Conservation (phyloP, 1,140 invertebrate species). For the Papilio helenus region DNA sequence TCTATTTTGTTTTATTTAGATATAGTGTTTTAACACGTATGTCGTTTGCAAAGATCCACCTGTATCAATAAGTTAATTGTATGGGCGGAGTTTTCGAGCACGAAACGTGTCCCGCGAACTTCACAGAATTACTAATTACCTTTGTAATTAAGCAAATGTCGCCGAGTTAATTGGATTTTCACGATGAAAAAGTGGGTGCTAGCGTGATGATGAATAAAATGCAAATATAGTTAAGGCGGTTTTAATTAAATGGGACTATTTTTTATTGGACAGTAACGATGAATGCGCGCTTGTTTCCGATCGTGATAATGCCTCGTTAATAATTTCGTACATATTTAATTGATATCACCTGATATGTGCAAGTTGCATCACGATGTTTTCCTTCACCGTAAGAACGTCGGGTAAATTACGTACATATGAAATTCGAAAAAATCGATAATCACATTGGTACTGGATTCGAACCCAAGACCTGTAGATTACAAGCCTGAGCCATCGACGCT, state of each 20-base stretch:
- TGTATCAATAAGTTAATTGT: conserved; percentile 40
- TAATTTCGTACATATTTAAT: conserved; percentile 38
- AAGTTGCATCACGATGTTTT: no score
- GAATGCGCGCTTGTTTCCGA: background rate
- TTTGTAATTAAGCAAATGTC: conserved; percentile 66
- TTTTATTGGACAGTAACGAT: conserved; percentile 21
- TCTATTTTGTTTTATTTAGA: background rate
- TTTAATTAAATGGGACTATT: conserved; percentile 43
- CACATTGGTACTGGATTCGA: no score
- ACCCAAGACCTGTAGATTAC: no score
- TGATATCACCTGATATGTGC: no score
- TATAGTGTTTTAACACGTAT: background rate
- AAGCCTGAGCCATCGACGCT: no score
- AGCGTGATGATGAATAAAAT: conserved; percentile 62
- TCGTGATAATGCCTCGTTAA: conserved; percentile 39
- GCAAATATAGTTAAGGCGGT: conserved; percentile 53
- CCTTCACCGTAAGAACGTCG: no score
- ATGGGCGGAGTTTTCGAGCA: conserved; percentile 47
- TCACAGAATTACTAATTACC: conserved; percentile 62
- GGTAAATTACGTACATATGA: no score
- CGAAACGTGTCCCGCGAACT: conserved; percentile 54
- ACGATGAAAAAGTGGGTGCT: conserved; percentile 60
- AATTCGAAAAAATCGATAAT: no score
- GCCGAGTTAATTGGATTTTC: conserved; percentile 60
- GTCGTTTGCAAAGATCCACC: conserved; percentile 29